Evolutionary conservation across 2,113 vertebrate species (phyloP).

Genomic region (Notarius lentiginosus): DNA sequence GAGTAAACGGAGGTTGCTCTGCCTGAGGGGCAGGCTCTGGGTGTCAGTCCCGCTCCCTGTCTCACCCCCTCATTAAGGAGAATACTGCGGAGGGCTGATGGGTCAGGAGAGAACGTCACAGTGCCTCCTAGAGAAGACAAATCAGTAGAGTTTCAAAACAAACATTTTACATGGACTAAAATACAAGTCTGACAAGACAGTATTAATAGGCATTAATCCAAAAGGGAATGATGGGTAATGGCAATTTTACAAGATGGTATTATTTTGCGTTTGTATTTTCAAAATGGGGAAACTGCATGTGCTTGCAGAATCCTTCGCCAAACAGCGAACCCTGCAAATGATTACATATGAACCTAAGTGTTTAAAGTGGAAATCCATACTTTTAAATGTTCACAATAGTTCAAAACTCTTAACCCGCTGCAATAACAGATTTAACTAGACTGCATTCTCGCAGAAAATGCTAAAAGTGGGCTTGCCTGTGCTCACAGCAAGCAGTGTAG

Average conservation of each 20-base stretch:
- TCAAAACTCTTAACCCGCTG: not conserved
- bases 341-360: not conserved
- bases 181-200: not conserved
- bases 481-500: no score
- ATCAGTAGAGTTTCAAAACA: not conserved
- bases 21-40: constrained; percentile 53
- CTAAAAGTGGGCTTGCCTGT: no score
- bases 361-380: not conserved
- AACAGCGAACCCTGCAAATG: not conserved
- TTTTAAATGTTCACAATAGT: not conserved
- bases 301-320: not conserved
- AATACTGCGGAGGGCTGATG: constrained; percentile 61
- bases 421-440: no score
- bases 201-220: not conserved
- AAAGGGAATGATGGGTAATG: not conserved
- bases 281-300: not conserved
- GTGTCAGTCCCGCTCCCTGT: constrained; percentile 46
- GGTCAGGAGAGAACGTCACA: constrained; percentile 56
- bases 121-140: not conserved
- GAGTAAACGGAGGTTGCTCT: constrained; percentile 65
- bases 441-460: no score
- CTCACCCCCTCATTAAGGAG: constrained; percentile 66
- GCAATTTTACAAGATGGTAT: not conserved
- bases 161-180: not conserved
- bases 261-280: not conserved